Percentiles rank a stretch among this genome's conserved stretches.
phyloP scores from a whole-genome alignment of 92 coral and sea anemone species.

The Siderastrea radians region DNA sequence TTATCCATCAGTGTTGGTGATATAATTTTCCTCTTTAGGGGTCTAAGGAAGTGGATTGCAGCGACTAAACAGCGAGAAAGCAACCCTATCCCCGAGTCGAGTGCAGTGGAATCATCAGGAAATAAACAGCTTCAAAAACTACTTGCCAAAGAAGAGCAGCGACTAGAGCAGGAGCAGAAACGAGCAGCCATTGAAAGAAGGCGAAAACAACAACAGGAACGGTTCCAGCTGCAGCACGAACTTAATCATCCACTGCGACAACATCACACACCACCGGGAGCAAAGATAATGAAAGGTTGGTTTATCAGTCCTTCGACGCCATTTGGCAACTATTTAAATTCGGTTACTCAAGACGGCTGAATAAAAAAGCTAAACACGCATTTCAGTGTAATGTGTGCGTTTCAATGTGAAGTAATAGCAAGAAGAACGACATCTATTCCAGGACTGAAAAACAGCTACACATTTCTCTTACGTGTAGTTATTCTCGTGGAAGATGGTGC shows the following conservation, averaged over 20 bases:
- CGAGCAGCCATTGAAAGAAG: conserved; percentile 87
- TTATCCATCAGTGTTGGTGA: not conserved
- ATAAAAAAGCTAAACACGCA: too few species aligned
- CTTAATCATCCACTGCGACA: conserved; percentile 89
- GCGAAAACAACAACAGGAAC: conserved; percentile 86
- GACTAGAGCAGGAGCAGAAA: conserved; percentile 80
- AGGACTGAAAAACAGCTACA: too few species aligned
- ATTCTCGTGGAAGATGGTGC: too few species aligned
- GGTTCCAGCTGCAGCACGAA: conserved; percentile 85
- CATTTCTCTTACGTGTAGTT: too few species aligned
- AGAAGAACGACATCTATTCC: too few species aligned
- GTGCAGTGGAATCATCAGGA: conserved; percentile 41
- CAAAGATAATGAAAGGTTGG: conserved; percentile 71
- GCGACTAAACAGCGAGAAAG: conserved; percentile 22
- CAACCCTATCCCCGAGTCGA: conserved; percentile 17
- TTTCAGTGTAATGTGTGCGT: too few species aligned
- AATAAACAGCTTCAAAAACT: conserved; percentile 83
- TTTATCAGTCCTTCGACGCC: not conserved
- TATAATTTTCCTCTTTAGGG: conserved; percentile 17
- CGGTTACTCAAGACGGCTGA: too few species aligned
- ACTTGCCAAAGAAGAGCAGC: conserved; percentile 83
- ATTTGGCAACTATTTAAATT: too few species aligned
- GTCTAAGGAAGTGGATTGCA: conserved; percentile 74
- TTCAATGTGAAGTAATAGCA: too few species aligned
- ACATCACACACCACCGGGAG: conserved; percentile 69